These are phyloP conservation scores for Lissocephala sabroskyi DNA, from an alignment of 2,888 invertebrate species.

Conservation along the genomic window DNA sequence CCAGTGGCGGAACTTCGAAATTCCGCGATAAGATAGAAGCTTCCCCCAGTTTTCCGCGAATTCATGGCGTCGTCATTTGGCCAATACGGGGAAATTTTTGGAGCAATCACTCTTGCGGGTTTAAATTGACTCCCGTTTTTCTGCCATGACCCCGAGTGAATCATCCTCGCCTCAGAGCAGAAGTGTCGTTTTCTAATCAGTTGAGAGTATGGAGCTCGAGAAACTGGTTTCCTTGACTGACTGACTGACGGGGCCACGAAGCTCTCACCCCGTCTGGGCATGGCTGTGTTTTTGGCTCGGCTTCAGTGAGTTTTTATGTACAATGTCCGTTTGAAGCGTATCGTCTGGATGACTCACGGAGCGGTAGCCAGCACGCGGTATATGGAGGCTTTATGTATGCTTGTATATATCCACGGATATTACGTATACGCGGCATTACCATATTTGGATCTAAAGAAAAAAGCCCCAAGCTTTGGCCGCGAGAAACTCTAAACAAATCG, in stretches of 20 bases:
- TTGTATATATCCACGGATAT: constrained; percentile 18
- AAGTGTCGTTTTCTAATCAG: constrained; percentile 31
- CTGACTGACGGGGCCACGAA: not conserved
- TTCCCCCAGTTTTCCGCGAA: too few species aligned
- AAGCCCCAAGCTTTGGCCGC: constrained; percentile 7
- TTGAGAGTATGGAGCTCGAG: constrained; percentile 8
- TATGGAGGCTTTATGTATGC: constrained; percentile 9
- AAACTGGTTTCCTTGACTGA: constrained; percentile 42
- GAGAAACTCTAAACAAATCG: constrained; percentile 37
- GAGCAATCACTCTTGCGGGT: too few species aligned
- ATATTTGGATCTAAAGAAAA: constrained; percentile 47
- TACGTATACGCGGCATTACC: constrained; percentile 52
- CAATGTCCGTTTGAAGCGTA: constrained; percentile 40
- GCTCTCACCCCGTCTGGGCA: constrained; percentile 2
- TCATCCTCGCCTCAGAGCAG: too few species aligned
- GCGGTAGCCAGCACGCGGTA: constrained; percentile 6
- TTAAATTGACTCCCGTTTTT: too few species aligned
- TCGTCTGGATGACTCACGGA: constrained; percentile 17
- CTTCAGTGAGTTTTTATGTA: constrained; percentile 16
- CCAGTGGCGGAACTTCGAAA: too few species aligned
- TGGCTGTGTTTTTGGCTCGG: constrained; percentile 12
- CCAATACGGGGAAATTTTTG: too few species aligned
- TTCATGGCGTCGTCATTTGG: too few species aligned
- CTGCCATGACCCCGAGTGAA: too few species aligned
- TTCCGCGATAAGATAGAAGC: too few species aligned